These are phyloP conservation scores for Myotis daubentonii DNA, from an alignment of 2,797 vertebrate genomes.

Conservation along the genomic window DNA sequence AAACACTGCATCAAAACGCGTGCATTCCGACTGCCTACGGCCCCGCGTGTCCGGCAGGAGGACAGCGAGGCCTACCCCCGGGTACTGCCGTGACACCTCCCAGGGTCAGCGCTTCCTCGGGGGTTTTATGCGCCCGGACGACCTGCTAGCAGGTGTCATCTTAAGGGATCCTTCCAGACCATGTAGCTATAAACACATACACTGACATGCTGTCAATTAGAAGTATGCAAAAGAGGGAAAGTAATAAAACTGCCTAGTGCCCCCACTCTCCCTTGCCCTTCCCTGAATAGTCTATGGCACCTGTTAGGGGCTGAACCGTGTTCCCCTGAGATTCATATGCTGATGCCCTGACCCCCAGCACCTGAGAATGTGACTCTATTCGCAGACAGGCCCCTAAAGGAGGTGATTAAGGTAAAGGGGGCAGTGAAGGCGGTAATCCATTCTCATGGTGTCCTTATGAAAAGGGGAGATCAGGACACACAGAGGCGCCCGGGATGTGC, in stretches of 20 bases:
- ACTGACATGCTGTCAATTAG: not conserved
- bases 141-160: not conserved
- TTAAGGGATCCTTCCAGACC: not conserved
- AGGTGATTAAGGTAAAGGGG: not conserved
- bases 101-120: not conserved
- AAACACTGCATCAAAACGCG: slow-evolving; percentile 71
- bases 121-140: not conserved
- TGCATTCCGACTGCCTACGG: not conserved
- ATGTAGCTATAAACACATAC: not conserved
- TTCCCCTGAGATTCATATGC: not conserved
- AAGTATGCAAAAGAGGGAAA: not conserved
- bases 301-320: not conserved
- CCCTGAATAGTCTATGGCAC: not conserved
- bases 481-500: not conserved
- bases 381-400: not conserved
- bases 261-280: not conserved
- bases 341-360: not conserved
- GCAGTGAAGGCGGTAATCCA: not conserved
- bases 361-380: not conserved
- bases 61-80: not conserved
- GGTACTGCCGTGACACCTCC: not conserved
- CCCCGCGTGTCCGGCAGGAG: not conserved
- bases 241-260: not conserved
- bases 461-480: not conserved
- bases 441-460: not conserved